phyloP scores from a whole-genome alignment of 2,888 invertebrate species.

The Nasonovia ribisnigri region DNA sequence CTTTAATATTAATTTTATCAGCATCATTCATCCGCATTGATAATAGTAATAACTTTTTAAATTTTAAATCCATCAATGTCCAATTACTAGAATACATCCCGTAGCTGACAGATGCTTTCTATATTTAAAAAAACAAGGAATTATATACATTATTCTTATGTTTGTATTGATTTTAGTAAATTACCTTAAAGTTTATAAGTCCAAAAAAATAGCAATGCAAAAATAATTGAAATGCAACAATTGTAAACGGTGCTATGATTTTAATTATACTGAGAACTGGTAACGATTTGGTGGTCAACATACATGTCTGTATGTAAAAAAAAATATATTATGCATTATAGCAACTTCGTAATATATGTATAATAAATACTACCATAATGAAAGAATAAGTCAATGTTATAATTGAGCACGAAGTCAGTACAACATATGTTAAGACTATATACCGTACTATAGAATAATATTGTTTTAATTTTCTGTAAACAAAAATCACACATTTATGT shows the following conservation, averaged over 20 bases:
- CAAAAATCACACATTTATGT: background rate
- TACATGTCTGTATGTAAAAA: background rate
- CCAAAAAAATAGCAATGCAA: conserved; percentile 12
- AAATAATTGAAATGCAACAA: background rate
- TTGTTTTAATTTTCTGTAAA: conserved; percentile 1
- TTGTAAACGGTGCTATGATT: background rate
- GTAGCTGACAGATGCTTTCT: background rate
- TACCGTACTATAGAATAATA: background rate
- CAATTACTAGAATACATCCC: conserved; percentile 11
- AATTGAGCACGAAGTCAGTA: background rate
- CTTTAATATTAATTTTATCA: background rate
- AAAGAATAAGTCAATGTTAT: background rate
- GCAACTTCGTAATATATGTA: background rate
- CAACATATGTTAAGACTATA: background rate
- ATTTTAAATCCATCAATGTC: background rate
- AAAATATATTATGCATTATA: too few relatives aligned
- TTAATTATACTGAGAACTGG: background rate
- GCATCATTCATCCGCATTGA: background rate
- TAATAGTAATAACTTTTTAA: background rate
- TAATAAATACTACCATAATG: background rate
- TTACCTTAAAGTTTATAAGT: background rate
- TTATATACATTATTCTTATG: background rate
- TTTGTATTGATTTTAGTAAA: background rate
- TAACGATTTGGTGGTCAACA: background rate
- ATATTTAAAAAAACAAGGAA: background rate